A percentile compares a stretch with the other conserved stretches of the same genome.
phyloP scores from a whole-genome alignment of 2,113 vertebrate species.

The Eubucco bourcierii region DNA sequence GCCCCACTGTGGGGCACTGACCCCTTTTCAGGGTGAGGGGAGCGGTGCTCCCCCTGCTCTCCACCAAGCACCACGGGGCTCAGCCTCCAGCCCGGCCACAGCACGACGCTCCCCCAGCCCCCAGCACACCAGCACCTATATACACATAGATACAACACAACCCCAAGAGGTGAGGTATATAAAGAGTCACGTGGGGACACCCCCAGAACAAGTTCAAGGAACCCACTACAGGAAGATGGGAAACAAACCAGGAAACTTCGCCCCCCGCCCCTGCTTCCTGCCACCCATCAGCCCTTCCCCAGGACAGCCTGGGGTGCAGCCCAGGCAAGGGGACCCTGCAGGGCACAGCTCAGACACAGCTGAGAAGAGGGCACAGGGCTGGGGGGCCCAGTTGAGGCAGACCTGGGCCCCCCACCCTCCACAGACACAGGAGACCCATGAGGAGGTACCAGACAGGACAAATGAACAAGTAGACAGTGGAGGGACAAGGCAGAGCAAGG shows the following conservation, averaged over 20 bases:
- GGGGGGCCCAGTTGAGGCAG: not conserved
- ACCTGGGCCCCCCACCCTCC: not conserved
- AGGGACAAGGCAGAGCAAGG: not conserved
- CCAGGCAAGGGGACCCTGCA: not conserved
- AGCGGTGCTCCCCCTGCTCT: not conserved
- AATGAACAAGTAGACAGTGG: not conserved
- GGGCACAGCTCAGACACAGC: slow-evolving; percentile 20
- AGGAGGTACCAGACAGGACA: not conserved
- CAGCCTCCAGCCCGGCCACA: not conserved
- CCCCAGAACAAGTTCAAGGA: slow-evolving; percentile 72
- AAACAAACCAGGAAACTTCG: not conserved
- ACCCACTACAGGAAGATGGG: slow-evolving; percentile 11
- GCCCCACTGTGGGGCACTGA: not conserved
- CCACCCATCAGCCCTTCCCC: not conserved
- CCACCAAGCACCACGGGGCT: accelerated
- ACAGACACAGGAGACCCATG: not conserved
- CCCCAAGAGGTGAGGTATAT: slow-evolving; percentile 76
- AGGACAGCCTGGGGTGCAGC: not conserved
- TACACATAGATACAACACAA: slow-evolving; percentile 59
- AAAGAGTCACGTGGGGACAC: slow-evolving; percentile 58
- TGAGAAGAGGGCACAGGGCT: not conserved
- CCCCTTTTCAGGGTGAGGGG: accelerated
- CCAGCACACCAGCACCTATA: slow-evolving; percentile 20
- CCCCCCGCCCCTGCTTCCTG: not conserved
- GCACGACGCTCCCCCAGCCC: not conserved